Base-by-base conservation (phyloP, 1,140 invertebrate genomes). In the Euglossa dilemma region DNA sequence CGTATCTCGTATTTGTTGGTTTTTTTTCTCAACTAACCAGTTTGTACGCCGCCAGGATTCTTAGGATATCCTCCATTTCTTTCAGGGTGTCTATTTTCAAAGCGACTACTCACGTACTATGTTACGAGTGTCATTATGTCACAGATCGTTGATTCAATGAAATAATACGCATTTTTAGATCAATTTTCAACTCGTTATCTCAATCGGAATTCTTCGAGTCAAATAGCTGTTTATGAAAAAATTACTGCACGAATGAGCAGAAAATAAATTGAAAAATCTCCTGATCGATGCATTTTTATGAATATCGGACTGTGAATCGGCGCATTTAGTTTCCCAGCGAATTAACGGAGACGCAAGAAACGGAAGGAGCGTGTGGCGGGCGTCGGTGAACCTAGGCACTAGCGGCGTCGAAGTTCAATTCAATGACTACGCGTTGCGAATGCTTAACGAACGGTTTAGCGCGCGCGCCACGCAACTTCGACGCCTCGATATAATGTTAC, bases 391-490 rank as follows among this genome's bases (percentile, higher is more conserved):
- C 28, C n/a, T 25, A 45, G 28, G 54, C 52, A 23, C 28, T 28
- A 20, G 18, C 18, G 20, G 7, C 71, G 61, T 74, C 36, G 28
- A 74, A 74, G 59, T 74, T 67, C 63, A 28, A 80, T 72, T 80
- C 67, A 79, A 83, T 67, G 80, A 54, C 16, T 66, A 50, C 70
- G 57, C 81, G 67, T 80, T 14, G 59, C 64, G 70, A 80, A 69
- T 74, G 25, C 81, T 71, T 69, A 63, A 72, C 57, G 54, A 84
- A 59, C 43, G 61, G 47, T 85, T 75, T 76, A 71, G 47, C 59
- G 67, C 57, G 78, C 74, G 54, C 70, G 61, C 76, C 85, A 81
- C 83, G 56, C 85, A 57, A 74, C 52, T 61, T 63, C 52, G 47
- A 76, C 76, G 52, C 36, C 47, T 66, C 50, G 16, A 36, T 59